phyloP scores from a whole-genome alignment of 2,797 vertebrate genomes.

The Pseudochirops cupreus region DNA sequence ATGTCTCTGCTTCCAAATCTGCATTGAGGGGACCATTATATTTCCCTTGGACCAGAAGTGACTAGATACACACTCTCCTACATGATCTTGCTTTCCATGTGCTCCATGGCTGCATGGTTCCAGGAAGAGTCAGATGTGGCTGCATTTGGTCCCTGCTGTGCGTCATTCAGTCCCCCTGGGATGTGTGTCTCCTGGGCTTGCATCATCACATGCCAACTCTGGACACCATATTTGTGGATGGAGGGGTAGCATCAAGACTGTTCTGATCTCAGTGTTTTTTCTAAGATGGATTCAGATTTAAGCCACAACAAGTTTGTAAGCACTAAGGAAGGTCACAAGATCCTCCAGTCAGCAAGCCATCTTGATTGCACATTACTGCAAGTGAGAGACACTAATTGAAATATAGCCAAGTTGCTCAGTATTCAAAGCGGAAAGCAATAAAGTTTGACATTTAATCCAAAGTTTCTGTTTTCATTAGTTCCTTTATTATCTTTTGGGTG shows the following conservation, averaged over 20 bases:
- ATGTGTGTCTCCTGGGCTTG: not conserved
- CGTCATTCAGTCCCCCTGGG: not conserved
- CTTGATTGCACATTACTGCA: constrained; percentile 79
- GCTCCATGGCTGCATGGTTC: not conserved
- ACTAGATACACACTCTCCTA: not conserved
- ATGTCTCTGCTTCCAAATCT: not conserved
- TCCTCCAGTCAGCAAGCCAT: not conserved
- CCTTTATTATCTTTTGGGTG: constrained; percentile 31
- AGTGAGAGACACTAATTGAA: constrained; percentile 66
- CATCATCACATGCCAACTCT: not conserved
- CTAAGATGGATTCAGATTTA: not conserved
- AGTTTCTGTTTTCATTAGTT: constrained; percentile 81
- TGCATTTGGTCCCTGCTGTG: not conserved
- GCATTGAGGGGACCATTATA: not conserved
- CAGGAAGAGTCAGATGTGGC: not conserved
- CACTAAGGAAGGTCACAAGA: not conserved
- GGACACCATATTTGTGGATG: not conserved
- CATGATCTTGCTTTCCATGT: not conserved
- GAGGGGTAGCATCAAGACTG: not conserved
- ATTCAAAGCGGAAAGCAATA: constrained; percentile 81
- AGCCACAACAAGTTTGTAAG: not conserved
- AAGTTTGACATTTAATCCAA: constrained; percentile 82
- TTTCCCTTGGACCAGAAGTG: not conserved
- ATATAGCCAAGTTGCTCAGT: constrained; percentile 63
- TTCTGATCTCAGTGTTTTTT: not conserved